Percentiles rank a stretch among this genome's conserved stretches.
Evolutionary conservation across 1,140 invertebrate genomes (phyloP).

Genomic region (Pentalonia nigronervosa): DNA sequence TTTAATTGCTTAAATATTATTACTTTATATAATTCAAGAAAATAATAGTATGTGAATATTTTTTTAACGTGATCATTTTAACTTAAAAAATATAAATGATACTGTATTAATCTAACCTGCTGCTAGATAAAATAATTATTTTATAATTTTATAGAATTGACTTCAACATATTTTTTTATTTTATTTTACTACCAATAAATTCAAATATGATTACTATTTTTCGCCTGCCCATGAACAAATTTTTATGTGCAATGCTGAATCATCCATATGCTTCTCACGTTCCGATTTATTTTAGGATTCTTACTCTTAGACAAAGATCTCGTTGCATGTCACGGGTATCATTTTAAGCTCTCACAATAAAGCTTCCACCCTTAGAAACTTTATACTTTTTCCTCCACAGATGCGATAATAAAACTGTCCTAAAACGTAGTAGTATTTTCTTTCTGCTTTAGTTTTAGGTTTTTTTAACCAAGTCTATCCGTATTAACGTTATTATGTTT

Average conservation of each 20-base stretch:
- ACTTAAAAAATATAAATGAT: too few relatives aligned
- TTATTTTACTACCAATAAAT: background rate
- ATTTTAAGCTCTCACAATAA: constrained; percentile 53
- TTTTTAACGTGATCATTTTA: too few relatives aligned
- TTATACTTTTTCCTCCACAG: constrained; percentile 22
- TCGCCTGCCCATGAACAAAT: background rate
- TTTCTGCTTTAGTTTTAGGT: constrained; percentile 19
- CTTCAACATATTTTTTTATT: background rate
- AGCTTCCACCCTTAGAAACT: constrained; percentile 30
- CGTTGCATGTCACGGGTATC: constrained; percentile 19
- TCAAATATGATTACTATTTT: background rate
- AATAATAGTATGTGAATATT: too few relatives aligned
- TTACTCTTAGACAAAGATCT: constrained; percentile 47
- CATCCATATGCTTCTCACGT: constrained; percentile 36
- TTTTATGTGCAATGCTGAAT: background rate
- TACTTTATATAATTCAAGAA: too few relatives aligned
- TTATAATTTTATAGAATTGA: background rate
- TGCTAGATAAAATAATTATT: too few relatives aligned
- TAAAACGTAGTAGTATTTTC: constrained; percentile 4
- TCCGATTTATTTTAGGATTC: background rate
- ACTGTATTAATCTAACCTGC: too few relatives aligned
- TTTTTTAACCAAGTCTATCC: constrained; percentile 31
- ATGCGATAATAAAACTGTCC: constrained; percentile 53
- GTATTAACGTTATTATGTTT: constrained; percentile 55
- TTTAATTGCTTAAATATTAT: too few relatives aligned